A percentile compares a stretch with the other conserved stretches of the same genome.
These are phyloP conservation scores for Battus philenor DNA, from an alignment of 1,140 invertebrate species.

Conservation along the genomic window DNA sequence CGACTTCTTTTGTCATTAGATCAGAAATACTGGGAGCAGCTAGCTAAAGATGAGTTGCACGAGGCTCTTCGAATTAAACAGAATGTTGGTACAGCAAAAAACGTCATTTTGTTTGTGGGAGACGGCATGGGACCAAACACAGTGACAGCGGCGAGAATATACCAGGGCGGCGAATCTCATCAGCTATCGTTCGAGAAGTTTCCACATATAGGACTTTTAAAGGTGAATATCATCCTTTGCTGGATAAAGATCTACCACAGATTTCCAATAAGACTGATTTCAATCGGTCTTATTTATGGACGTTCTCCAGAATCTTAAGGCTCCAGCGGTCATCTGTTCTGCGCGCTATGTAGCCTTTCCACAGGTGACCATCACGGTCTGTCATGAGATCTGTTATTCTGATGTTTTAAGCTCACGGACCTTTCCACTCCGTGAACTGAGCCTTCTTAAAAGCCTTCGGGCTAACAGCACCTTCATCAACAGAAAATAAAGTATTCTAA, in stretches of 20 bases:
- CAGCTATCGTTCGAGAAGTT: constrained; percentile 88
- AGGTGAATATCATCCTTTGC: constrained; percentile 79
- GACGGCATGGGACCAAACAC: constrained; percentile 97
- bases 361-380: too few species aligned
- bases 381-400: too few species aligned
- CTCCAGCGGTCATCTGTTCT: too few species aligned
- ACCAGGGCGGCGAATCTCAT: constrained; percentile 82
- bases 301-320: background rate
- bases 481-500: too few species aligned
- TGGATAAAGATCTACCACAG: too few species aligned
- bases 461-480: too few species aligned
- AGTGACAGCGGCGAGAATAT: constrained; percentile 89
- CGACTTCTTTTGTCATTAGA: constrained; percentile 60
- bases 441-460: too few species aligned
- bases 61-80: constrained; percentile 77
- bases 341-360: too few species aligned
- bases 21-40: constrained; percentile 74
- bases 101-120: constrained; percentile 94
- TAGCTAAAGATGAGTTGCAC: constrained; percentile 77
- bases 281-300: background rate
- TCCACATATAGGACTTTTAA: constrained; percentile 87
- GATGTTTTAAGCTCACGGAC: too few species aligned
- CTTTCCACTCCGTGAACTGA: too few species aligned
- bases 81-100: constrained; percentile 85
- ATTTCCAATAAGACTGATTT: too few species aligned